These are phyloP conservation scores for Lamellibrachia satsuma DNA, from an alignment of 2,888 invertebrate genomes.

Conservation along the genomic window DNA sequence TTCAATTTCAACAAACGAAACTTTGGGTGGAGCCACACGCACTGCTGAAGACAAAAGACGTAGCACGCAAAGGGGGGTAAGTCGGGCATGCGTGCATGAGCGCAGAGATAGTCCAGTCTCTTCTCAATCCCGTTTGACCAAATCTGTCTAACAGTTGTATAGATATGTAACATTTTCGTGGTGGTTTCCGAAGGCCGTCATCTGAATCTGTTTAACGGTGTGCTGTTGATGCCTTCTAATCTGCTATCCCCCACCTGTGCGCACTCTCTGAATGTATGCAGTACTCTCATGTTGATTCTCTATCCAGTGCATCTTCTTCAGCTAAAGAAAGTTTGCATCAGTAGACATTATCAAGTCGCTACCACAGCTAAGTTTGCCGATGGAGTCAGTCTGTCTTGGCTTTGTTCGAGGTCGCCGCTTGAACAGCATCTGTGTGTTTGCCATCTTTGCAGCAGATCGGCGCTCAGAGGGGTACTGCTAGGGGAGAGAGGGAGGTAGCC, in stretches of 20 bases:
- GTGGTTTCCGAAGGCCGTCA: constrained; percentile 8
- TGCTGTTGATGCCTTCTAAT: constrained; percentile 17
- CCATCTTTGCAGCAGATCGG: constrained; percentile 37
- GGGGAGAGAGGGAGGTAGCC: constrained; percentile 36
- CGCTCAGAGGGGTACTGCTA: constrained; percentile 40
- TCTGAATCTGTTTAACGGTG: neutral
- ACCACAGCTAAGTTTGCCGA: neutral
- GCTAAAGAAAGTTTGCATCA: neutral
- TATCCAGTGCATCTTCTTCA: neutral
- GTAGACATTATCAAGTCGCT: neutral
- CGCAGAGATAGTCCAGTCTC: neutral
- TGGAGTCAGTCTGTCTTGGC: constrained; percentile 5
- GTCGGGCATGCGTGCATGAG: neutral
- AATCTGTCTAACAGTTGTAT: neutral
- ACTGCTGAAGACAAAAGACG: neutral
- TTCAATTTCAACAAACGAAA: neutral
- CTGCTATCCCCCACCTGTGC: neutral
- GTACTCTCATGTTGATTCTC: neutral
- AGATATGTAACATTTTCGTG: neutral
- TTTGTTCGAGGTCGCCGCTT: neutral
- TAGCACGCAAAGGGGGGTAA: constrained; percentile 10
- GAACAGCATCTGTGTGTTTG: neutral
- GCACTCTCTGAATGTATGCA: neutral
- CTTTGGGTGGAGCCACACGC: neutral
- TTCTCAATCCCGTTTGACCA: neutral